Percentiles rank a stretch among this genome's conserved stretches.
phyloP scores from a whole-genome alignment of 2,113 vertebrate genomes.

The Bothrops jararaca region DNA sequence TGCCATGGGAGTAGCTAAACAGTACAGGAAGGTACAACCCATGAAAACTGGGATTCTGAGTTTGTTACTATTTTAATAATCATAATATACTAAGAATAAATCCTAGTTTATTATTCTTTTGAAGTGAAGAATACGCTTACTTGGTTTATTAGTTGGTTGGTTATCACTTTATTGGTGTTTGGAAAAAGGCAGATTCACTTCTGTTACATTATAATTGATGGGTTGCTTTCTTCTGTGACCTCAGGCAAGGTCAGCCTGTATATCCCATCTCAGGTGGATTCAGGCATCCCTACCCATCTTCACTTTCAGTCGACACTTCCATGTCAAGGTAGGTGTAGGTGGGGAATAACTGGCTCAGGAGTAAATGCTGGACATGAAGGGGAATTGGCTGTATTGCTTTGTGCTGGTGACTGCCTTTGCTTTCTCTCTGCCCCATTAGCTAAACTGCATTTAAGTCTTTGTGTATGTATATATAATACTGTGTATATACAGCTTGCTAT shows the following conservation, averaged over 20 bases:
- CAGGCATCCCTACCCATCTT: slow-evolving; percentile 80
- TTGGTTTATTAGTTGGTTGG: neutral
- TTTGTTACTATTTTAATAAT: neutral
- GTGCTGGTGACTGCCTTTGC: slow-evolving; percentile 65
- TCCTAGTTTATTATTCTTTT: neutral
- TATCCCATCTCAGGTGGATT: slow-evolving; percentile 82
- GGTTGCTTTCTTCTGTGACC: slow-evolving; percentile 81
- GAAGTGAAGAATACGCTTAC: neutral
- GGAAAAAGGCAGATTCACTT: slow-evolving; percentile 20
- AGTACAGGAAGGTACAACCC: neutral
- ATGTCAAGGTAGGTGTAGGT: slow-evolving; percentile 80
- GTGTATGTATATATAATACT: slow-evolving; percentile 40
- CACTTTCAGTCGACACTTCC: slow-evolving; percentile 79
- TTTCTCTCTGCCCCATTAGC: slow-evolving; percentile 69
- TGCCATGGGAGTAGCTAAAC: neutral
- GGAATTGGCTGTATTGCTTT: slow-evolving; percentile 64
- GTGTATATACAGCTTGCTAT: slow-evolving; percentile 68
- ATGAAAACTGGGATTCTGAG: neutral
- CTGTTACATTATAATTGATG: slow-evolving; percentile 71
- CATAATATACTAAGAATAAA: neutral
- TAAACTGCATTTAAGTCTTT: slow-evolving; percentile 37
- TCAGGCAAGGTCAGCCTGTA: slow-evolving; percentile 84
- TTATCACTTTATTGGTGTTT: neutral
- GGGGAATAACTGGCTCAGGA: slow-evolving; percentile 58
- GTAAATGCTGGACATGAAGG: slow-evolving; percentile 58